Evolutionary conservation across 2,888 invertebrate genomes (phyloP).

Genomic region (Brachycybe producta): DNA sequence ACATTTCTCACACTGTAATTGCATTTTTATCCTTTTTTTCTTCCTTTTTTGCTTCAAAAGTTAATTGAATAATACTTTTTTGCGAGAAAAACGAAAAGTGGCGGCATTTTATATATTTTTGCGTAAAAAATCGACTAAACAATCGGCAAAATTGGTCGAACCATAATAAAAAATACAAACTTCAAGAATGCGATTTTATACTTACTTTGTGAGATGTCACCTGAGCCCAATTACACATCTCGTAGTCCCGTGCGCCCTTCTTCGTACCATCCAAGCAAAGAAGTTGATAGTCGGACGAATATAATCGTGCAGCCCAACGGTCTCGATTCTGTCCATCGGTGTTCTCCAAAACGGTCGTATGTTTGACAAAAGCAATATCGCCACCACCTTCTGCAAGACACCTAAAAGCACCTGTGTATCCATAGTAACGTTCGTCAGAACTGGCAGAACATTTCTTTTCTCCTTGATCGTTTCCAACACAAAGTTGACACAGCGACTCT

Average conservation of each 20-base stretch:
- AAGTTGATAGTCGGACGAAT: slow-evolving; percentile 82
- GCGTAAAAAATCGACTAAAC: too few species aligned
- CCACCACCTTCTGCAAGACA: slow-evolving; percentile 53
- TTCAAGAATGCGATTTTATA: too few species aligned
- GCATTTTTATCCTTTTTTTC: too few species aligned
- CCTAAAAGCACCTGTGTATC: slow-evolving; percentile 16
- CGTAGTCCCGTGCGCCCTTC: slow-evolving; percentile 58
- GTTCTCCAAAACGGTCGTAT: slow-evolving; percentile 77
- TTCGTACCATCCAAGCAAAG: slow-evolving; percentile 64
- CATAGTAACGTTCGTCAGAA: too few species aligned
- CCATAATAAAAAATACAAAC: too few species aligned
- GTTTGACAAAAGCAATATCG: slow-evolving; percentile 65
- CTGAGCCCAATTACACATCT: slow-evolving; percentile 73
- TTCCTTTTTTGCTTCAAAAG: too few species aligned
- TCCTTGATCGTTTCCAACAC: slow-evolving; percentile 2
- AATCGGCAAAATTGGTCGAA: too few species aligned
- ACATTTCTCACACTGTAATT: too few species aligned
- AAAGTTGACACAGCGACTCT: neutral
- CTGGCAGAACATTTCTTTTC: too few species aligned
- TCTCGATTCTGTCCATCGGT: slow-evolving; percentile 79
- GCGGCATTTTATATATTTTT: too few species aligned
- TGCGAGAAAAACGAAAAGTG: too few species aligned
- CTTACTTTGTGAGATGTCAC: slow-evolving; percentile 44
- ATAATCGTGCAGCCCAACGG: slow-evolving; percentile 85
- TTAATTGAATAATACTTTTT: too few species aligned